Base-by-base conservation (phyloP, 2,888 invertebrate genomes). In the Flexamia atlantica region DNA sequence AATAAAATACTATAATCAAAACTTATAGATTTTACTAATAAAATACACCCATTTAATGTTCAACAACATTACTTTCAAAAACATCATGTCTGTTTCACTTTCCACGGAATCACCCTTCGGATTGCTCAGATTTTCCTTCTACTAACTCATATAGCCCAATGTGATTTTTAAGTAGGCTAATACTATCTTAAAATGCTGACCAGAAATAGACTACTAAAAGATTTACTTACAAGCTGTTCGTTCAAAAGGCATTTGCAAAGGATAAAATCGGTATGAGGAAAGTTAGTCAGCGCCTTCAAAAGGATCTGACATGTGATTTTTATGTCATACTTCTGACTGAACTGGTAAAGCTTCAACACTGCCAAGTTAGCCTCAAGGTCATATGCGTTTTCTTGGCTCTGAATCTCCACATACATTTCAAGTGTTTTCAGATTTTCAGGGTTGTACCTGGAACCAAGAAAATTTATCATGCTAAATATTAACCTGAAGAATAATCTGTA, bases 341-440 rank as follows among this genome's bases (percentile, higher is more conserved):
- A 97, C 90, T 99, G 99, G 89, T 99, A 99, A 88, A 99, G 91
- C 91, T 99, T 99, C 72, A 99, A 91, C 14, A 99, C 97, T 1
- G 99, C 98, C 87, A 99, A 92, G 90, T 99, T 99, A 0, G 99
- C 99, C 91, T 99, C 99, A 89, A 99, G 92, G 90, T 99, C 98
- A 89, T 99, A 99, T 0, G 96, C 95, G 90, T 98, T 98, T 89
- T 98, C 98, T 86, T 94, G 93, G 0, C 97, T 96, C 90, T 99
- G 99, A 89, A 97, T 94, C 89, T 97, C 96, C 14, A 99, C 97
- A 90, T 99, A 99, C 84, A 95, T 93, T 90, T 99, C 98, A 87
- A 99, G 91, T 14, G 96, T 96, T 86, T 94, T 93, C 68, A 99
- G 92, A 91, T 99, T 98, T 85, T 98, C 97, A 25, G 99, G 99